Evolutionary conservation across 2,888 invertebrate species (phyloP), one percentile per base, ranked within the genome.

Genomic region (Nemotelus pantherinus): DNA sequence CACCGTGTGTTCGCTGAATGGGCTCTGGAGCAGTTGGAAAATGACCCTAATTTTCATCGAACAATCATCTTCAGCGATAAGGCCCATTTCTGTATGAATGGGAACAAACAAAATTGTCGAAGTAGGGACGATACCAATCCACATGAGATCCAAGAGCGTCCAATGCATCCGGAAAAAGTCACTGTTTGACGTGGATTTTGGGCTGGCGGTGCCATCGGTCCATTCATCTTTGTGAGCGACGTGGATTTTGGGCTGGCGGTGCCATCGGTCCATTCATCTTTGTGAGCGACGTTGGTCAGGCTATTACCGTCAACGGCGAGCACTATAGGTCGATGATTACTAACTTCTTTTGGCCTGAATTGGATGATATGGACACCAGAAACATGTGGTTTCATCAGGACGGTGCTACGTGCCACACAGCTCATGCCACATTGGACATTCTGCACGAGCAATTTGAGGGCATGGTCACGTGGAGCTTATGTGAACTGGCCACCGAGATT

Each of bases 371-470:
- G 58, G 25, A 25, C 25, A 25, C n/a, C 9, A 25, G 2, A 5
- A 25, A 58, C 58, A 58, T 58, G 58, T 25, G 25, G 10, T 58
- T 58, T 25, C 25, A 58, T 1, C 25, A 58, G n/a, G 58, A 58
- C 58, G 58, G 58, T 25, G 58, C 10, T 58, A 58, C 25, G 25
- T 58, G 10, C 58, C 1, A 58, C 9, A 58, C 58, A 58, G 25
- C 5, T 9, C 4, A 25, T 25, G 58, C 25, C 25, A 58, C 58
- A 25, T 1, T n/a, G 58, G 9, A n/a, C 58, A 9, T 58, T 58
- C 58, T 58, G 58, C 58, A 58, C n/a, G 58, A 58, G n/a, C 58
- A n/a, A 58, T 58, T 58, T 58, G 6, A 58, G 9, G 58, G 58
- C n/a, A 58, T 6, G 5, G 50, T 50, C 10, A 10, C 10, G 58